Percentiles rank a stretch among this genome's conserved stretches.
Conservation (phyloP, 2,113 vertebrate genomes). For the Tachuris rubrigastra region DNA sequence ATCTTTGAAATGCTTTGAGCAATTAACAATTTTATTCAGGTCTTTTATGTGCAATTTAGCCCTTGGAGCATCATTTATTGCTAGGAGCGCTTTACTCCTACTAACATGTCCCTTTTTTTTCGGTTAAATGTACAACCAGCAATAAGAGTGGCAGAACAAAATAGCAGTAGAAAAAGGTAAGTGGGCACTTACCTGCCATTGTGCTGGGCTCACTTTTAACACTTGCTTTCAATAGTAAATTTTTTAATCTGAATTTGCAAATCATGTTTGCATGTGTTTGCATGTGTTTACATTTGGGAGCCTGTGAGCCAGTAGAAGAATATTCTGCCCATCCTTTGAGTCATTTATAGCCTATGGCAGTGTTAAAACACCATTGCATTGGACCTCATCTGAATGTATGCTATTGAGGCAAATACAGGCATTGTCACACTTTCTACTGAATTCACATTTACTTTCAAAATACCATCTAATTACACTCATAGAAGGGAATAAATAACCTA, state of each 20-base stretch:
- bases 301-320: background rate
- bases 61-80: background rate
- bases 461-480: background rate
- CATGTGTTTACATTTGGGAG: background rate
- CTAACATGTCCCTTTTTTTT: background rate
- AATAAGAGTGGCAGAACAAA: background rate
- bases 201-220: background rate
- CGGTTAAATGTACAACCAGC: background rate
- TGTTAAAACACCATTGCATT: background rate
- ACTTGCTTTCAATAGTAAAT: background rate
- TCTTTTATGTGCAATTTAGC: background rate
- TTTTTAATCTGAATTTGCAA: background rate
- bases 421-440: background rate
- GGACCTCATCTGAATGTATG: background rate
- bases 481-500: background rate
- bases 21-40: background rate
- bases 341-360: background rate
- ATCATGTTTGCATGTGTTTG: background rate
- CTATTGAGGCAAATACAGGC: background rate
- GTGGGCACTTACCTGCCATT: background rate
- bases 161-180: background rate
- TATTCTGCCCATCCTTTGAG: background rate
- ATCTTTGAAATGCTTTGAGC: background rate
- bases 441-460: constrained; percentile 1
- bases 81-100: background rate